Evolutionary conservation across 2,113 vertebrate genomes (phyloP).

Genomic region (Sinocyclocheilus maitianheensis): DNA sequence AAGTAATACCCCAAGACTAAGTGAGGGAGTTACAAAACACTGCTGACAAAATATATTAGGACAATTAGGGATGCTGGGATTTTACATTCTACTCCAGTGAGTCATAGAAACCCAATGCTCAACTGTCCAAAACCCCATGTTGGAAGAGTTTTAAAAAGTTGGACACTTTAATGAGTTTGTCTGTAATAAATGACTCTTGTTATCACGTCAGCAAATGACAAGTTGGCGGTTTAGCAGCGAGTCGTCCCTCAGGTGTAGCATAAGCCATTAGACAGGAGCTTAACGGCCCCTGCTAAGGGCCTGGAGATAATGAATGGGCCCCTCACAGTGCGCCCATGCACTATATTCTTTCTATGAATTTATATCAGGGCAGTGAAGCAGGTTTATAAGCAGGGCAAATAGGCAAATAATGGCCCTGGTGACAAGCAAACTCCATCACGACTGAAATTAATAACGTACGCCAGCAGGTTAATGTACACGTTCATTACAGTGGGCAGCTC

Average conservation of each 20-base stretch:
- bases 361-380: constrained; percentile 66
- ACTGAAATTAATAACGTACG: constrained; percentile 70
- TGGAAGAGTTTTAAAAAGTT: constrained; percentile 5
- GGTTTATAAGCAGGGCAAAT: constrained; percentile 73
- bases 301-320: constrained; percentile 66
- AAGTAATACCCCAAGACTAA: background rate
- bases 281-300: constrained; percentile 65
- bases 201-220: constrained; percentile 61
- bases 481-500: constrained; percentile 63
- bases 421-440: constrained; percentile 72
- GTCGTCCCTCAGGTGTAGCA: constrained; percentile 65
- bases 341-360: constrained; percentile 72
- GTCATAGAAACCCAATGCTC: background rate
- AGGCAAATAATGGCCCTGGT: constrained; percentile 72
- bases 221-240: constrained; percentile 54
- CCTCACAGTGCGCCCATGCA: constrained; percentile 57
- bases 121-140: background rate
- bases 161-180: constrained; percentile 34
- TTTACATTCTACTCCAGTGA: background rate
- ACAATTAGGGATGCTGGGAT: background rate
- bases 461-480: constrained; percentile 66
- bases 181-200: constrained; percentile 38
- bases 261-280: constrained; percentile 69
- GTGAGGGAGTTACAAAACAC: background rate
- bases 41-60: background rate